phyloP scores from a whole-genome alignment of 2,113 vertebrate genomes.

The Eleginops maclovinus region DNA sequence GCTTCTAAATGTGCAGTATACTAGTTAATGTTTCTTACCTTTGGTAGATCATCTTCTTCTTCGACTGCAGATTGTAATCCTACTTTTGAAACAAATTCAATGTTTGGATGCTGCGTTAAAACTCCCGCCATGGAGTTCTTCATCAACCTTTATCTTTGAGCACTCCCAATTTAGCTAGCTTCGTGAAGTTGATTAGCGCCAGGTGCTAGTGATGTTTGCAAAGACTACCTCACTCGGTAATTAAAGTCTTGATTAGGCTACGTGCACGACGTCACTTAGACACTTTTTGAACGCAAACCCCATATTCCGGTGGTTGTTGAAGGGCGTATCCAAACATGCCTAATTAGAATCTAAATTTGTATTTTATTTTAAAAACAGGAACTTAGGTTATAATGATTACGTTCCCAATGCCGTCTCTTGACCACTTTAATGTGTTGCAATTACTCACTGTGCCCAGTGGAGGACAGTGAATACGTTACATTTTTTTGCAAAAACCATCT shows the following conservation, averaged over 20 bases:
- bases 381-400: no score
- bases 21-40: constrained; percentile 20
- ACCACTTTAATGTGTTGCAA: background rate
- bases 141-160: no score
- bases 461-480: background rate
- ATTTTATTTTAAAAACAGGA: constrained; percentile 10
- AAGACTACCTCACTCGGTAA: background rate
- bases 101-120: background rate
- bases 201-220: background rate
- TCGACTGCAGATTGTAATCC: background rate
- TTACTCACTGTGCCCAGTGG: background rate
- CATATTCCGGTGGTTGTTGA: background rate
- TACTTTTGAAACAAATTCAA: background rate
- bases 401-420: background rate
- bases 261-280: background rate
- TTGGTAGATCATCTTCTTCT: background rate
- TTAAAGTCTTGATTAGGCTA: background rate
- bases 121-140: background rate
- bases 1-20: no score
- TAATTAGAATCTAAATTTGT: background rate
- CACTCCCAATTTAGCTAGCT: background rate
- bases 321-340: no score
- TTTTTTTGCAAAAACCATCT: background rate
- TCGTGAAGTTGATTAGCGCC: no score
- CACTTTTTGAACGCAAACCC: background rate